Evolutionary conservation across 1,140 invertebrate genomes (phyloP), one percentile per base, ranked within the genome.

Genomic region (Papilio polyxenes): DNA sequence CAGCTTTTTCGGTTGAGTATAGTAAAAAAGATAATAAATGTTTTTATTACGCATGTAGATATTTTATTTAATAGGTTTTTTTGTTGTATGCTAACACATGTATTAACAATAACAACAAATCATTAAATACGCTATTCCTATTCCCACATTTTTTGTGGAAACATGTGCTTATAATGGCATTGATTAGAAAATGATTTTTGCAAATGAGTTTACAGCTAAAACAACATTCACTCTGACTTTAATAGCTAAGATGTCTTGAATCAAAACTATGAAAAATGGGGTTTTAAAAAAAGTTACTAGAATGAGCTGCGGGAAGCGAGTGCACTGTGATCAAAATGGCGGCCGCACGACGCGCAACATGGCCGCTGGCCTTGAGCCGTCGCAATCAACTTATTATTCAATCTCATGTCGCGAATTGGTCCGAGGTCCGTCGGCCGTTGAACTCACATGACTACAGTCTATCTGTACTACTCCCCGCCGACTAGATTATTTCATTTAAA

Each of bases 311-410:
- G 83, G 89, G 85, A 83, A 86, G 85, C 88, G 83, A 89, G 85
- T 89, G 88, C 87, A 88, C 85, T 86, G 83, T 83, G 81, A 80
- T 82, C 93, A 94, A 94, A 92, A 93, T 93, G 91, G 91, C 92
- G 83, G 90, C 87, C 85, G 81, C 82, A 84, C 85, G 86, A 86
- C 85, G 85, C 88, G 87, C 87, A 82, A 89, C 89, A 92, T 92
- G 92, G 91, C 91, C 80, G 88, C 91, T 89, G 93, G 92, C 92
- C 91, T 93, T 92, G 92, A 87, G 89, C 82, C 84, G 87, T 91
- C 89, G 91, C 93, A 92, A 94, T 93, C 93, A 93, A 89, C 92
- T 93, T 93, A 94, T 93, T 94, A 94, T 94, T 94, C 93, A 94
- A 94, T 94, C 93, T 93, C 92, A 93, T 92, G 92, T 94, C 92